Base-by-base conservation (phyloP, 92 coral and sea anemone genomes). In the Epizoanthus rinbou region DNA sequence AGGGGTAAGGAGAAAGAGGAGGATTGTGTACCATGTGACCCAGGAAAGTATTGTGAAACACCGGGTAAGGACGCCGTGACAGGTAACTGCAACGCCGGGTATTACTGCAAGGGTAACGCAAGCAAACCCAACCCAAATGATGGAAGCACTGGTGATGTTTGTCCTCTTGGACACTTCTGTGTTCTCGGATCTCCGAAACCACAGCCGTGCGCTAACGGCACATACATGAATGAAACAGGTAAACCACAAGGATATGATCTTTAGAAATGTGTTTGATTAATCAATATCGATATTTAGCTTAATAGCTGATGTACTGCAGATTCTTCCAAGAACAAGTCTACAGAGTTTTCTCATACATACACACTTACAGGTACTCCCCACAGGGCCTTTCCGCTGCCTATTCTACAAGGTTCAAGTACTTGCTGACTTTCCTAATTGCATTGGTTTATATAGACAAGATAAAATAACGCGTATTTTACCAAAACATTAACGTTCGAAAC, bases 221-320 rank as follows among this genome's bases (percentile, higher is more conserved):
- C 99, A 9, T 97, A 74, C 71, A 94, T 97, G 99, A 97, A 97
- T 81, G 93, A 90, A 33, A 94, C 99, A 56, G 99, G 99, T 97
- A 79, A 79, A 80, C 56, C 3, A 8, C 3, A 19, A 28, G 59
- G 16, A 18, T 35, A n/a, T 50, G 54, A 3, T 50, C 15, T 50
- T 2, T 50, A 11, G 54, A 50, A 50, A 15, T 50, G 54, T 11
- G 15, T 50, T 11, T 10, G 14, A 15, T 50, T 50, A 10, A 10
- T 50, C 16, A 50, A 50, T 50, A 10, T 50, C 54, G 3, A 11
- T 50, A 50, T 11, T 37, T 50, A 13, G 14, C 15, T 9, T 50
- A 13, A 50, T 50, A 3, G 54, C 14, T 6, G 35, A 69, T 47
- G 78, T 21, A 47, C n/a, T n/a, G n/a, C 1, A 47, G 2, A 9